Evolutionary conservation across 2,113 vertebrate species (phyloP), one percentile per base, ranked within the genome.

Genomic region (Ceyx melanurus): DNA sequence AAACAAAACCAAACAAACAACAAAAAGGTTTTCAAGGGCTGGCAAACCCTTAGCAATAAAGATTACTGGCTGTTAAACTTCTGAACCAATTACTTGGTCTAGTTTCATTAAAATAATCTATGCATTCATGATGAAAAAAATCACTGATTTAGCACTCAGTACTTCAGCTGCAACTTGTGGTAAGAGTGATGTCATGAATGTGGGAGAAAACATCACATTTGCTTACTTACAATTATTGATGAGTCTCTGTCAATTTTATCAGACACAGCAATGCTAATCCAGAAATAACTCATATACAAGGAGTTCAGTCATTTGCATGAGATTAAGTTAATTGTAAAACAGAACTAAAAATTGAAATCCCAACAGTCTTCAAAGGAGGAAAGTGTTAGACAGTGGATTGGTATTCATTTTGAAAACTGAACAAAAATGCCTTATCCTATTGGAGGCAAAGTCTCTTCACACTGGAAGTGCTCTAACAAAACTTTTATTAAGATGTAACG

Each of bases 71-170:
- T 88, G 65, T n/a, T 93, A 76, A 92, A 78, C n/a, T 82, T 83
- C 26, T 75, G 48, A 89, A 62, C 15, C 54, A 50, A 90, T 80
- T 94, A 70, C 54, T 89, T 74, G 25, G 29, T 40, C 25, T 76
- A 20, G 35, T 68, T 85, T 57, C 9, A 89, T n/a, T 28, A 62
- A 82, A 78, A 58, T 6, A 6, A 45, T 92, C 91, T 61, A 89
- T 76, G 48, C 90, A 88, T 93, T 97, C 88, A 89, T 62, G 57
- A 56, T 79, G 6, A 76, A 72, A 93, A 93, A 83, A 58, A 53
- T 21, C 33, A 88, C 25, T 64, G 26, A 53, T 82, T 89, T 91
- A 61, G 43, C 51, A 53, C 16, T 9, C 31, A 46, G 4, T 21
- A 33, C 22, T 80, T 89, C 76, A 80, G 25, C 53, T 71, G 43